These are phyloP conservation scores for Denticeps clupeoides DNA, from an alignment of 2,797 vertebrate species.

Conservation along the genomic window DNA sequence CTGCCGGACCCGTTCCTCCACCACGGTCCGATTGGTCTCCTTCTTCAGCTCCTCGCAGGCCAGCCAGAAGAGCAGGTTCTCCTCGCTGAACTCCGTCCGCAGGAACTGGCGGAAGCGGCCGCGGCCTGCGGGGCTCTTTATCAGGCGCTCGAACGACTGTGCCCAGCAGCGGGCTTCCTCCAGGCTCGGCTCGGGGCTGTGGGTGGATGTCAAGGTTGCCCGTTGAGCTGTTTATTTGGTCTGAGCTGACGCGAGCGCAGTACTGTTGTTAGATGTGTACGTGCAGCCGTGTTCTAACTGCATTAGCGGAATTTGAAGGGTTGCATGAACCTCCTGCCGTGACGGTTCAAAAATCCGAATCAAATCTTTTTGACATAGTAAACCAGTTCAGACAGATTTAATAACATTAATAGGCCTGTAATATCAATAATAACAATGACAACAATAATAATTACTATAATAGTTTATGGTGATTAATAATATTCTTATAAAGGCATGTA, in stretches of 20 bases:
- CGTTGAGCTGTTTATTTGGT: too few relatives aligned
- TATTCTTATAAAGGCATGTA: not conserved
- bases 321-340: too few relatives aligned
- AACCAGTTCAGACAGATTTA: not conserved
- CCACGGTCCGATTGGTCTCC: constrained; percentile 77
- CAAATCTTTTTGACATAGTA: too few relatives aligned
- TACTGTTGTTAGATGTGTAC: not conserved
- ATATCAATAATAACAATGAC: too few relatives aligned
- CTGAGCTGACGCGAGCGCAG: not conserved
- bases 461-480: too few relatives aligned
- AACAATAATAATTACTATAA: too few relatives aligned
- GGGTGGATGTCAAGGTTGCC: too few relatives aligned
- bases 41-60: constrained; percentile 91
- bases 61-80: constrained; percentile 98
- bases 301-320: too few relatives aligned
- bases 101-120: constrained; percentile 85
- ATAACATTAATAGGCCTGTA: not conserved
- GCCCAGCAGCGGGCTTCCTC: constrained; percentile 81
- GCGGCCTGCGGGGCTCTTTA: constrained; percentile 81
- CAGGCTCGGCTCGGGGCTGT: constrained; percentile 71
- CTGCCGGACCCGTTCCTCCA: constrained; percentile 86
- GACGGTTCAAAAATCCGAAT: too few relatives aligned
- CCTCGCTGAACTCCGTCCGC: constrained; percentile 92
- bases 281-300: too few relatives aligned
- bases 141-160: constrained; percentile 82